phyloP scores from a whole-genome alignment of 2,888 invertebrate species.

The Lymantria monacha region DNA sequence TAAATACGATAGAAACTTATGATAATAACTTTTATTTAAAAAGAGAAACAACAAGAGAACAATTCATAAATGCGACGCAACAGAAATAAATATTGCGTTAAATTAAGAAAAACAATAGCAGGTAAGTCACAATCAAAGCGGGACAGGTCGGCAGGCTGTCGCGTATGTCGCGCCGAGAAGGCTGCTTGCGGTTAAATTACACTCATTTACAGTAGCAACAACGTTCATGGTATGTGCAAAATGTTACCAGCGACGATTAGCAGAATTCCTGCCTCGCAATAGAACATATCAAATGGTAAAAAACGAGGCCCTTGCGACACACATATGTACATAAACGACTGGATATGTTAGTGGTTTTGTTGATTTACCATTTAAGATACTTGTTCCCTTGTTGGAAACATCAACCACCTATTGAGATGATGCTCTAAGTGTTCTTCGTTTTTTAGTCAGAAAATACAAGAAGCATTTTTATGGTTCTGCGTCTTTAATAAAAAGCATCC shows the following conservation, averaged over 20 bases:
- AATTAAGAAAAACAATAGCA: slow-evolving; percentile 4
- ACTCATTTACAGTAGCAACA: slow-evolving; percentile 69
- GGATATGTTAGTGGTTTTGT: slow-evolving; percentile 54
- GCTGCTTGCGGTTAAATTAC: slow-evolving; percentile 68
- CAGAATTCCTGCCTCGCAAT: slow-evolving; percentile 73
- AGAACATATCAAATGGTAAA: slow-evolving; percentile 70
- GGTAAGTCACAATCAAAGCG: slow-evolving; percentile 30
- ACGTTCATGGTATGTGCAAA: slow-evolving; percentile 65
- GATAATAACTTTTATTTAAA: no score
- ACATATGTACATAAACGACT: slow-evolving; percentile 46
- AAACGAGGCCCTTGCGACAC: slow-evolving; percentile 70
- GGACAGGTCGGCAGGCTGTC: slow-evolving; percentile 19
- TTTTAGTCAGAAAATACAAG: no score
- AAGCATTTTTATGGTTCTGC: no score
- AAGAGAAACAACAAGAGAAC: no score
- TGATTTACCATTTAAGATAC: slow-evolving; percentile 62
- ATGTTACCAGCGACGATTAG: slow-evolving; percentile 76
- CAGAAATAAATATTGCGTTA: neutral
- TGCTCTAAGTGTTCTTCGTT: slow-evolving; percentile 7
- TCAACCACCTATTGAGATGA: slow-evolving; percentile 53
- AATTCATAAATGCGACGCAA: no score
- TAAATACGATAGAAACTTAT: no score
- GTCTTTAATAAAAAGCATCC: no score
- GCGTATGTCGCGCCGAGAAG: slow-evolving; percentile 44
- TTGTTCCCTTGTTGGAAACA: slow-evolving; percentile 36